Evolutionary conservation across 2,888 invertebrate species (phyloP), one percentile per base, ranked within the genome.

Genomic region (Nomada fabriciana): DNA sequence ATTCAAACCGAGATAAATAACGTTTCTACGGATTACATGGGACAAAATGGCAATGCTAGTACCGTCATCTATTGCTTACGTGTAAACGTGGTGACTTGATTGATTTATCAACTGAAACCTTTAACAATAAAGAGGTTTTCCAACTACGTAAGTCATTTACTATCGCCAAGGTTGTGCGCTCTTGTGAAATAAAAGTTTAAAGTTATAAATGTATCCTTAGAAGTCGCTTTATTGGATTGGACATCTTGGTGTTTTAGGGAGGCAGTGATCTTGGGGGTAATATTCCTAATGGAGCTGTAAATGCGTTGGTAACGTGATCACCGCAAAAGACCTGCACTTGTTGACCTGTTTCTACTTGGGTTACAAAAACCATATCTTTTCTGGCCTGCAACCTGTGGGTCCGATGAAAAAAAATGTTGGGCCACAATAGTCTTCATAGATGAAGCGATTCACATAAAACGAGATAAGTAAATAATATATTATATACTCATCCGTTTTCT

Each of bases 381-480:
- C 74, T 78, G 80, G 80, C 82, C 87, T 74, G 65, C 84, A 83
- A 86, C 87, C 87, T 88, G 86, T 81, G 60, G 52, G 47, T 43
- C 36, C 63, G 15, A 47, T 47, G 1, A 65, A 53, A 60, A 50
- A 18, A 59, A 63, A 53, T 36, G 25, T 13, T 9, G 64, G 50
- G 11, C 55, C 23, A 4, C 18, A 42, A 52, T 42, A 20, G 52
- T 47, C 20, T 50, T 53, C 42, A 13, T 20, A 15, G 47, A 9
- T 9, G 15, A 23, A 25, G n/a, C 15, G 25, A 50, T n/a, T 36
- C 18, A 15, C 13, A 10, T 74, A 50, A 52, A 47, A 7, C 36
- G 36, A 13, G 47, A 47, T 13, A 47, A 47, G 15, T 13, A 47
- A 47, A 47, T 3, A 15, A 47, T 13, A 1, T 13, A 47, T 47